phyloP scores from a whole-genome alignment of 2,888 invertebrate species.

The Spisula solida region DNA sequence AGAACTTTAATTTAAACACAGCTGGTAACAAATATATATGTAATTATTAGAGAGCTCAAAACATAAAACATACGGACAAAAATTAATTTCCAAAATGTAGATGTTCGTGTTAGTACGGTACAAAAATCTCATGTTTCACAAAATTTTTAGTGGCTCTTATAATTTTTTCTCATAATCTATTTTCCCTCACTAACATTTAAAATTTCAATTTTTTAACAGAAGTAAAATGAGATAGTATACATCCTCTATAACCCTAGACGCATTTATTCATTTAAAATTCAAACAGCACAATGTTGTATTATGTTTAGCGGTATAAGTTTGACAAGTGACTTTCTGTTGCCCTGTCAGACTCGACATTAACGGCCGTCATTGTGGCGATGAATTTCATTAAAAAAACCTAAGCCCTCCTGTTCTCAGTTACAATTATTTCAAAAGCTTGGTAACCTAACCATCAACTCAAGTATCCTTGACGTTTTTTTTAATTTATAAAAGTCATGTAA shows the following conservation, averaged over 20 bases:
- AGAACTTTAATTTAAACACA: no score
- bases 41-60: no score
- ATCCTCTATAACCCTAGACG: not conserved
- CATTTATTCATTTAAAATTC: slow-evolving; percentile 26
- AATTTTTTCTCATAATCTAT: not conserved
- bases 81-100: no score
- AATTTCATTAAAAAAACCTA: slow-evolving; percentile 16
- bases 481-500: slow-evolving; percentile 14
- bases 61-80: not conserved
- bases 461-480: not conserved
- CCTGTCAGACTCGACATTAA: not conserved
- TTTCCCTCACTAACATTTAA: not conserved
- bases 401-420: not conserved
- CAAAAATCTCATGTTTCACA: not conserved
- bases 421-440: not conserved
- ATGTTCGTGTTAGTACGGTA: not conserved
- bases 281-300: slow-evolving; percentile 26
- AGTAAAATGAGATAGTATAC: not conserved
- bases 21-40: no score
- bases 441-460: not conserved
- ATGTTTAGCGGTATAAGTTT: slow-evolving; percentile 15
- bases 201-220: not conserved
- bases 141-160: not conserved
- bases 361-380: not conserved
- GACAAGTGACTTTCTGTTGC: slow-evolving; percentile 39